Conservation (phyloP, 2,888 invertebrate genomes). For the Cephus rjabovi region DNA sequence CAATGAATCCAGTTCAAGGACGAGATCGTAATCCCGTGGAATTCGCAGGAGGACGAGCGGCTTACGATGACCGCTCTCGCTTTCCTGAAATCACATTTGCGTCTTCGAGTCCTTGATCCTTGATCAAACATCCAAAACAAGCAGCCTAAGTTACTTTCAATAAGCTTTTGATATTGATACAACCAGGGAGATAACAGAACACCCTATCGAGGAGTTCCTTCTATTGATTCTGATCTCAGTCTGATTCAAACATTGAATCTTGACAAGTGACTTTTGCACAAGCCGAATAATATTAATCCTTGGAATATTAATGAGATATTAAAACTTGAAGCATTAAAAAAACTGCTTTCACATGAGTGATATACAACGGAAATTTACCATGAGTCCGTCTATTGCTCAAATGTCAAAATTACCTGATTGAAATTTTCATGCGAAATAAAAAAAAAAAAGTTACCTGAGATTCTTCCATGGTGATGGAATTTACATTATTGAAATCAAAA, state of each 20-base stretch:
- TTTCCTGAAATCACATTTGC: slow-evolving; percentile 67
- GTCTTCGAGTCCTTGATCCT: slow-evolving; percentile 3
- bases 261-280: not conserved
- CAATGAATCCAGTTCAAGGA: slow-evolving; percentile 88
- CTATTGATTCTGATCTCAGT: not conserved
- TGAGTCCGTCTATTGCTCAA: not conserved
- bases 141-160: not conserved
- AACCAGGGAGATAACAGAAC: not conserved
- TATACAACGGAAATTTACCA: not conserved
- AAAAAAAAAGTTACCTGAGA: slow-evolving; percentile 75
- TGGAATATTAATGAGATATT: not conserved
- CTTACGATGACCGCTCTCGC: slow-evolving; percentile 76
- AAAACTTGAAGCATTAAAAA: not conserved
- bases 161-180: not conserved
- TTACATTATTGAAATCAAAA: slow-evolving; percentile 80
- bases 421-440: not conserved
- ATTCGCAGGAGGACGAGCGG: slow-evolving; percentile 86
- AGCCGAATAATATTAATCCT: not conserved
- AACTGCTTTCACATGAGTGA: not conserved
- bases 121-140: not conserved
- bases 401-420: not conserved
- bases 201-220: not conserved
- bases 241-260: not conserved
- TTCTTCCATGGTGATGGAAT: slow-evolving; percentile 86
- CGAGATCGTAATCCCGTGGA: slow-evolving; percentile 91